phyloP scores from a whole-genome alignment of 2,888 invertebrate species.

The Iphiclides podalirius region DNA sequence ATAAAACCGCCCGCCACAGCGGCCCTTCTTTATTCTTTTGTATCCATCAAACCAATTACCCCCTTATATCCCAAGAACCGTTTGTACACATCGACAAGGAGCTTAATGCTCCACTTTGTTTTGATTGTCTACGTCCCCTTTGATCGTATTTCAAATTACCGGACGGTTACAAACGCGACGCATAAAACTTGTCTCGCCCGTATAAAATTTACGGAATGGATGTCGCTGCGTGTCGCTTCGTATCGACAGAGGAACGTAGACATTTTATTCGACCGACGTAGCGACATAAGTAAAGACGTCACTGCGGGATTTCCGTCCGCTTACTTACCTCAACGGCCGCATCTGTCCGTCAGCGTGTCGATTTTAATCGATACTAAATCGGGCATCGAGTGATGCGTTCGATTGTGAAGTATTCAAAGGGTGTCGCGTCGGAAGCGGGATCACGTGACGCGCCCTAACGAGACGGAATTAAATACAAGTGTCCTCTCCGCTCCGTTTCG shows the following conservation, averaged over 20 bases:
- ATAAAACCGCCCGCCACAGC: too few species aligned
- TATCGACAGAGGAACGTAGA: too few species aligned
- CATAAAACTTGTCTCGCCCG: too few species aligned
- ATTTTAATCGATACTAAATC: slow-evolving; percentile 25
- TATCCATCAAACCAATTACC: neutral
- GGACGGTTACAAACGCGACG: slow-evolving; percentile 22
- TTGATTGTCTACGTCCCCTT: slow-evolving; percentile 45
- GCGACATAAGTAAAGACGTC: slow-evolving; percentile 9
- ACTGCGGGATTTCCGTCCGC: slow-evolving; percentile 18
- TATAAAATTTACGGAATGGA: too few species aligned
- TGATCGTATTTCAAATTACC: slow-evolving; percentile 34
- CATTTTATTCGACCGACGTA: slow-evolving; percentile 9
- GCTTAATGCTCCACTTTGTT: slow-evolving; percentile 63
- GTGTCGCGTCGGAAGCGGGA: slow-evolving; percentile 58
- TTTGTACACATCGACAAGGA: slow-evolving; percentile 50
- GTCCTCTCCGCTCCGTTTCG: slow-evolving; percentile 45
- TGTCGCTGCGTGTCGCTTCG: too few species aligned
- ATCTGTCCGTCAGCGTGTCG: slow-evolving; percentile 21
- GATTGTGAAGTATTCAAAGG: slow-evolving; percentile 49
- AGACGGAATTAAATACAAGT: slow-evolving; percentile 72
- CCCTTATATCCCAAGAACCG: neutral
- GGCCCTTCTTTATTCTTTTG: neutral
- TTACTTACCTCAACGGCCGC: slow-evolving; percentile 12
- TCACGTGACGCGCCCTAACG: slow-evolving; percentile 49
- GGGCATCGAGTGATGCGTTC: slow-evolving; percentile 19